Evolutionary conservation across 2,888 invertebrate species (phyloP).

Genomic region (Ctena decussata): DNA sequence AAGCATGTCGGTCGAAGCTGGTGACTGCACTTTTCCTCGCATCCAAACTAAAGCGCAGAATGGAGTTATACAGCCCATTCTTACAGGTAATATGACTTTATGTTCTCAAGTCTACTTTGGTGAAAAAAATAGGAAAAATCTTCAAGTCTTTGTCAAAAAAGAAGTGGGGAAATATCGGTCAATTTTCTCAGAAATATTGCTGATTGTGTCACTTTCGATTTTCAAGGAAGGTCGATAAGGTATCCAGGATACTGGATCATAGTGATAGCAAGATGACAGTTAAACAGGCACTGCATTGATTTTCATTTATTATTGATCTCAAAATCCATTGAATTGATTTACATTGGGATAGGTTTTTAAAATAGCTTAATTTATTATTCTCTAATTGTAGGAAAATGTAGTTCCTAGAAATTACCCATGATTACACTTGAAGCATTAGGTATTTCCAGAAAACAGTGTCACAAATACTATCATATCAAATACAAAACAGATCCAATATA

Average conservation of each 20-base stretch:
- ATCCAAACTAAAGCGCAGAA: constrained; percentile 87
- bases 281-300: not conserved
- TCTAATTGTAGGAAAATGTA: too few species aligned
- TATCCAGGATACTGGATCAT: constrained; percentile 21
- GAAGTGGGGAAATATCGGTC: not conserved
- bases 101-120: not conserved
- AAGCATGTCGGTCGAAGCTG: constrained; percentile 44
- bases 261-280: not conserved
- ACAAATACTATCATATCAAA: too few species aligned
- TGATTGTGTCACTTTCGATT: constrained; percentile 57
- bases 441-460: too few species aligned
- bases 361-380: too few species aligned
- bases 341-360: not conserved
- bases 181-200: not conserved
- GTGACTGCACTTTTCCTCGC: constrained; percentile 51
- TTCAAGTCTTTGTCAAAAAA: not conserved
- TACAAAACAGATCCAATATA: too few species aligned
- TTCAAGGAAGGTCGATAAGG: constrained; percentile 22
- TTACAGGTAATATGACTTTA: constrained; percentile 91
- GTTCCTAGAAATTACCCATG: too few species aligned
- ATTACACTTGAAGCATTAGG: too few species aligned
- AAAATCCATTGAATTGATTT: not conserved
- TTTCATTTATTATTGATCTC: not conserved
- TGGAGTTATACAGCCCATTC: constrained; percentile 95
- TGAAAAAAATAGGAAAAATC: not conserved